Evolutionary conservation across 1,140 invertebrate genomes (phyloP), one percentile per base, ranked within the genome.

Genomic region (Drosophila lowei): DNA sequence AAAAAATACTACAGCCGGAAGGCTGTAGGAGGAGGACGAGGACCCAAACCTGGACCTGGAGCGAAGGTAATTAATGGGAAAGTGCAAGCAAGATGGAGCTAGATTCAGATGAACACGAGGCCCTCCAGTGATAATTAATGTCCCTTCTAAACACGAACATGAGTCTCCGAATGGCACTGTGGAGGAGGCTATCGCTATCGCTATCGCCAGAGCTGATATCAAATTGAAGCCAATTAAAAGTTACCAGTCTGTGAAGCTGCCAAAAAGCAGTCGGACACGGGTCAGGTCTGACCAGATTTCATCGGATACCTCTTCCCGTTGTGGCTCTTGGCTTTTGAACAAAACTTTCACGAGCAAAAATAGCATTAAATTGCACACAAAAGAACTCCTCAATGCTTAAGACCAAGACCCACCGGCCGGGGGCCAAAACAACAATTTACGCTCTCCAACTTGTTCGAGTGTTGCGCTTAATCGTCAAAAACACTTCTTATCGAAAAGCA

Each of bases 401-500:
- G 48, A 44, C 42, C 43, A 75, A 67, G 48, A 44, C 42, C 43
- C 71, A 47, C 71, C 38, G 34, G 71, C 53, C 25, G 16, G 30
- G 30, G 30, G 30, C 30, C 30, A 48, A 67, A 68, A 68, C 65
- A 68, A 48, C 65, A 67, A 67, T 67, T 67, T 67, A 41, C 65
- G 65, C 62, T 43, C 21, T 50, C 54, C 61, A 68, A 59, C 57
- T 79, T 67, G 48, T 46, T 43, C 44, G 52, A 85, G 73, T 81
- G 64, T 71, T 70, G 67, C 52, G 63, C 73, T 64, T 86, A 86
- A 86, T 85, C 73, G 77, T 88, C 73, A 74, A 57, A 65, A 80
- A 50, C 80, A 76, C 79, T 74, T 77, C 54, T 68, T 65, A 79
- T 75, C 77, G 59, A 48, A 75, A 62, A 44, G 21, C 46, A 25